A percentile compares a stretch with the other conserved stretches of the same genome.
These are phyloP conservation scores for Cheirogaleus major DNA, from an alignment of 2,797 vertebrate species.

Conservation along the genomic window DNA sequence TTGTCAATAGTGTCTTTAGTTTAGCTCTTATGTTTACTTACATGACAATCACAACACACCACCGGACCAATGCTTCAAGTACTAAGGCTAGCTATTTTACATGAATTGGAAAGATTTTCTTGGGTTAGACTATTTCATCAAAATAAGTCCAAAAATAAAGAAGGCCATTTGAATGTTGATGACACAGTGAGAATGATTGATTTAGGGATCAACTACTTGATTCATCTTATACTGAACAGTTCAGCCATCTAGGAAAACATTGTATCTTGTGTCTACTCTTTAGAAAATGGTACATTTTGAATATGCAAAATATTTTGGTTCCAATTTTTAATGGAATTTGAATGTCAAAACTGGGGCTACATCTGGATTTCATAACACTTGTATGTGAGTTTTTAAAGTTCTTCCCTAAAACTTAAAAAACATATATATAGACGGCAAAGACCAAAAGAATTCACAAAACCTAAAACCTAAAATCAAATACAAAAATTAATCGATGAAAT, in stretches of 20 bases:
- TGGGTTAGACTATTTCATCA: background rate
- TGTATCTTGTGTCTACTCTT: background rate
- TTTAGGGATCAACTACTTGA: background rate
- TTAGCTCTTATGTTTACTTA: slow-evolving; percentile 5
- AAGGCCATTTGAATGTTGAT: background rate
- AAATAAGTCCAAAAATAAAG: background rate
- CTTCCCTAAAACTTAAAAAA: slow-evolving; percentile 30
- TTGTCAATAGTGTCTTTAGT: background rate
- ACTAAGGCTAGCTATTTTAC: background rate
- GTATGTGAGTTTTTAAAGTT: background rate
- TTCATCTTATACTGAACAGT: background rate
- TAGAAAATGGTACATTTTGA: slow-evolving; percentile 32
- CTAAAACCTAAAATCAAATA: slow-evolving; percentile 43
- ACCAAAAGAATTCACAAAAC: background rate
- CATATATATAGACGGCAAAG: background rate
- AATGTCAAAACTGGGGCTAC: slow-evolving; percentile 29
- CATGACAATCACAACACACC: background rate
- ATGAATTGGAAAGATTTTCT: slow-evolving; percentile 4
- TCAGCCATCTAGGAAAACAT: background rate
- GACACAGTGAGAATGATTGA: background rate
- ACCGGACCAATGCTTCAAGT: background rate
- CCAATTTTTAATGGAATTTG: background rate
- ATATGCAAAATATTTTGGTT: background rate
- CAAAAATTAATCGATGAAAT: slow-evolving; percentile 23
- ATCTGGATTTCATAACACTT: slow-evolving; percentile 27